A percentile compares a stretch with the other conserved stretches of the same genome.
phyloP scores from a whole-genome alignment of 1,140 invertebrate genomes.

The Macrocentrus cingulum region DNA sequence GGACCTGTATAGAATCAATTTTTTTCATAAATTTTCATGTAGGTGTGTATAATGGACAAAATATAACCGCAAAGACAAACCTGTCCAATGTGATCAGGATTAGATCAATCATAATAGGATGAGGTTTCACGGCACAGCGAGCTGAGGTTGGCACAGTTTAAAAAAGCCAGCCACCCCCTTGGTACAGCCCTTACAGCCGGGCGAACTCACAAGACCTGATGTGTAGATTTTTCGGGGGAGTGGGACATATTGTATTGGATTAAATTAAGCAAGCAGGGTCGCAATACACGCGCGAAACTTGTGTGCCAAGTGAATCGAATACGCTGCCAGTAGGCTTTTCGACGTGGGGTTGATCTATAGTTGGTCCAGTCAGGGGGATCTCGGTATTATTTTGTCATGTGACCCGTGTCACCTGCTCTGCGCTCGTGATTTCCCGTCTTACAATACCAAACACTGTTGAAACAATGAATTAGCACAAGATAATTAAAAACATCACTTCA shows the following conservation, averaged over 20 bases:
- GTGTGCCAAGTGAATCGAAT: slow-evolving; percentile 55
- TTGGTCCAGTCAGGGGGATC: slow-evolving; percentile 22
- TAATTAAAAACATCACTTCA: too few relatives aligned
- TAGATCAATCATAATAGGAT: slow-evolving; percentile 56
- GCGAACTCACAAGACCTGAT: slow-evolving; percentile 16
- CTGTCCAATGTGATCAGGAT: slow-evolving; percentile 46
- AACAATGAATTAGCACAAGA: too few relatives aligned
- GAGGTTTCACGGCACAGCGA: slow-evolving; percentile 54
- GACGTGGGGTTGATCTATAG: slow-evolving; percentile 4
- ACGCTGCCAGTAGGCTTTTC: too few relatives aligned
- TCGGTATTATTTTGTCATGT: slow-evolving; percentile 51
- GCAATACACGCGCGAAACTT: slow-evolving; percentile 43
- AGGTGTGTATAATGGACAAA: too few relatives aligned
- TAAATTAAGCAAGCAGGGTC: slow-evolving; percentile 52
- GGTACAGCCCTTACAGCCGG: slow-evolving; percentile 36
- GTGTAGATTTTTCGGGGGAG: slow-evolving; percentile 30
- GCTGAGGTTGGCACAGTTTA: slow-evolving; percentile 52
- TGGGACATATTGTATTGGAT: slow-evolving; percentile 57
- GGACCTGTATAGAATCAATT: too few relatives aligned
- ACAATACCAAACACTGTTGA: slow-evolving; percentile 25
- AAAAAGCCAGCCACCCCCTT: slow-evolving; percentile 52
- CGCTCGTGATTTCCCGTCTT: slow-evolving; percentile 40
- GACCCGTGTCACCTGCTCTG: slow-evolving; percentile 51
- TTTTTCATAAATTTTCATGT: too few relatives aligned
- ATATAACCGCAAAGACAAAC: slow-evolving; percentile 44